Percentiles rank a stretch among this genome's conserved stretches.
phyloP scores from a whole-genome alignment of 2,113 vertebrate species.

The Daphoenositta chrysoptera region DNA sequence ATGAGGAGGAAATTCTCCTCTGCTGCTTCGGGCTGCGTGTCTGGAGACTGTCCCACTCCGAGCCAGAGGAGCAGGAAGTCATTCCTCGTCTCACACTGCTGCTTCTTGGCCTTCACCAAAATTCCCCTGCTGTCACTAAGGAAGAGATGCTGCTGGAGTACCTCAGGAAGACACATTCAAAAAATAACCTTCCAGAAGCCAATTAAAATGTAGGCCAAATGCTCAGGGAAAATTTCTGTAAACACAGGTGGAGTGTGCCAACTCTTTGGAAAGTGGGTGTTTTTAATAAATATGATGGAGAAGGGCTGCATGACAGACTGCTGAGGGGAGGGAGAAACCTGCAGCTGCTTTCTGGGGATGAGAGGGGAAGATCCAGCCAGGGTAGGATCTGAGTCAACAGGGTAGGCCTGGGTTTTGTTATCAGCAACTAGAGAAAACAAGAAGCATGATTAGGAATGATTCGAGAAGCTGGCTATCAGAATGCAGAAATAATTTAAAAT shows the following conservation, averaged over 20 bases:
- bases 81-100: not conserved
- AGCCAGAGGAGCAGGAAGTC: not conserved
- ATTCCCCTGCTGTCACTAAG: not conserved
- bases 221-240: slow-evolving; percentile 30
- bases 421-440: not conserved
- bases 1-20: not conserved
- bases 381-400: not conserved
- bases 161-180: not conserved
- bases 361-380: not conserved
- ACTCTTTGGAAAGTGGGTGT: not conserved
- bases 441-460: not conserved
- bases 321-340: not conserved
- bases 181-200: slow-evolving; percentile 1
- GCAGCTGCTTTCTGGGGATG: not conserved
- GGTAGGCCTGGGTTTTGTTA: not conserved
- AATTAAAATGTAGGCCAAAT: slow-evolving; percentile 47
- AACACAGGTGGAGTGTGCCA: slow-evolving; percentile 27
- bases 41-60: not conserved
- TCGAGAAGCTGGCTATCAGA: not conserved
- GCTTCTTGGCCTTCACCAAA: not conserved
- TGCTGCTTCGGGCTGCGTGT: not conserved
- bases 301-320: not conserved
- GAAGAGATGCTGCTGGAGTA: not conserved
- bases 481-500: not conserved
- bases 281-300: not conserved